Conservation (phyloP, 2,797 vertebrate genomes). For the Decapterus maruadsi region DNA sequence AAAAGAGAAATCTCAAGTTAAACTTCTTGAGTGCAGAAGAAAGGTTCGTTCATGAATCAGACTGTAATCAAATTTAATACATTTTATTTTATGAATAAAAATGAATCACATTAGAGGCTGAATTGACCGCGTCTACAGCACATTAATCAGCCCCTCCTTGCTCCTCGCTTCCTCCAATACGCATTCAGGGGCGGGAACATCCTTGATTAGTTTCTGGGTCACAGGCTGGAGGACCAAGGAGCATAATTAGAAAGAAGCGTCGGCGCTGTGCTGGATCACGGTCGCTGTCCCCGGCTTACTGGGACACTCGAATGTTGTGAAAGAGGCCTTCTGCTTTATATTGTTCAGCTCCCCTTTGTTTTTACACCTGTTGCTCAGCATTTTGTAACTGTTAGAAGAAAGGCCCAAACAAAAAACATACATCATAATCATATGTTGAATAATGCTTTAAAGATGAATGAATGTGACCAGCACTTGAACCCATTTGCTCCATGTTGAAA, state of each 20-base stretch:
- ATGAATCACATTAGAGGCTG: no score
- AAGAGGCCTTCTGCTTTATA: not conserved
- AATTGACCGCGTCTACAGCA: no score
- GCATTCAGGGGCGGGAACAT: not conserved
- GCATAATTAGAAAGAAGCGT: not conserved
- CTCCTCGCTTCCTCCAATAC: not conserved
- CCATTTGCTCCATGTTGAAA: not conserved
- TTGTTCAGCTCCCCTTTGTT: not conserved
- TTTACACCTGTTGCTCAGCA: not conserved
- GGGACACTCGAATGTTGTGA: not conserved
- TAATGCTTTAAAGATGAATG: not conserved
- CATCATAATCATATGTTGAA: not conserved
- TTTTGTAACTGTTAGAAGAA: not conserved
- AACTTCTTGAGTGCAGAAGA: no score
- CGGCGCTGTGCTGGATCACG: not conserved
- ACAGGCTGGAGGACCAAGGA: not conserved
- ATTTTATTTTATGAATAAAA: no score
- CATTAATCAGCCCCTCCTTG: not conserved
- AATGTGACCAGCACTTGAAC: not conserved
- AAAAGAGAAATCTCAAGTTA: no score
- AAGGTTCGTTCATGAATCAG: no score
- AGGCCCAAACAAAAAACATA: not conserved
- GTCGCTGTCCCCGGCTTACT: not conserved
- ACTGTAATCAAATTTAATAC: no score
- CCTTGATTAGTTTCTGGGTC: not conserved